Conservation (phyloP, 2,113 vertebrate species). For the Oceanites oceanicus region DNA sequence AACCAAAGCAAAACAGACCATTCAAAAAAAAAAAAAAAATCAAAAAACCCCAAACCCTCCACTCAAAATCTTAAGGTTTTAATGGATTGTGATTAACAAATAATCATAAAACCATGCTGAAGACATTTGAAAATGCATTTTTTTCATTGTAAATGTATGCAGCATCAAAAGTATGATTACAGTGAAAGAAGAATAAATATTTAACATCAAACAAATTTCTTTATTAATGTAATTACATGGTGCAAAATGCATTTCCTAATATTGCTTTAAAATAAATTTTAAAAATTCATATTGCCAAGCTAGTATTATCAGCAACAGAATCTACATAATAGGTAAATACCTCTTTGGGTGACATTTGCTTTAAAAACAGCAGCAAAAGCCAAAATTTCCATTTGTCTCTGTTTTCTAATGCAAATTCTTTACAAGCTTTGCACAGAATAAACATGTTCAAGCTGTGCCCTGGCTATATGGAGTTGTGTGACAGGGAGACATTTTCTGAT, state of each 20-base stretch:
- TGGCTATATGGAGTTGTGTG: background rate
- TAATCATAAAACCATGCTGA: slow-evolving; percentile 14
- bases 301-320: slow-evolving; percentile 33
- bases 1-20: slow-evolving; percentile 27
- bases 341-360: slow-evolving; percentile 42
- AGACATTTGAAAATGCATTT: slow-evolving; percentile 26
- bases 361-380: slow-evolving; percentile 44
- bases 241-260: slow-evolving; percentile 23
- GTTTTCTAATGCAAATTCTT: slow-evolving; percentile 58
- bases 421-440: slow-evolving; percentile 31
- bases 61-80: background rate
- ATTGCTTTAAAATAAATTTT: slow-evolving; percentile 35
- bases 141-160: background rate
- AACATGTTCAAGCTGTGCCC: slow-evolving; percentile 43
- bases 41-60: background rate
- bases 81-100: slow-evolving; percentile 37
- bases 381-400: slow-evolving; percentile 57
- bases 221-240: slow-evolving; percentile 53
- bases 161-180: slow-evolving; percentile 10
- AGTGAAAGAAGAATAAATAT: slow-evolving; percentile 54
- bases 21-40: background rate
- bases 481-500: background rate
- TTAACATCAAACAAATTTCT: slow-evolving; percentile 58
- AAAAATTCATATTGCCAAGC: slow-evolving; percentile 6
- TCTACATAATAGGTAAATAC: slow-evolving; percentile 54